Percentiles rank a stretch among this genome's conserved stretches.
Evolutionary conservation across 2,888 invertebrate species (phyloP).

Genomic region (Cyrtodaria siliqua): DNA sequence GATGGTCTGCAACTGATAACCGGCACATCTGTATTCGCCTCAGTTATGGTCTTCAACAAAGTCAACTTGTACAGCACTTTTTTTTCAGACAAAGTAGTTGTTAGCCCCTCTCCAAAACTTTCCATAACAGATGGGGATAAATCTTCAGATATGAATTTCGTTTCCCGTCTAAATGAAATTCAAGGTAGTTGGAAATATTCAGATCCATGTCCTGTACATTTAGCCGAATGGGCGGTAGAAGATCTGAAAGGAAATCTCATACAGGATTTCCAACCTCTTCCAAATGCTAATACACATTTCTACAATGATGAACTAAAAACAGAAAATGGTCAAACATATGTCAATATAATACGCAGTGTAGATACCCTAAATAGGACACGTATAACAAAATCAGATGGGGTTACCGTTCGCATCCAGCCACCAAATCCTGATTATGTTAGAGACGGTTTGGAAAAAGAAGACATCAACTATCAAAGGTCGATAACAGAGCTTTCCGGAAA

Average conservation of each 20-base stretch:
- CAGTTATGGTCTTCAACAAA: no score
- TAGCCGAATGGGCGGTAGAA: conserved; percentile 66
- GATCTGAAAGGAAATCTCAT: conserved; percentile 66
- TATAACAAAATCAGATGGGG: conserved; percentile 66
- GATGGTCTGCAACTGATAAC: no score
- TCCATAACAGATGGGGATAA: conserved; percentile 59
- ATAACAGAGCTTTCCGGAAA: conserved; percentile 63
- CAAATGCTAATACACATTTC: no score
- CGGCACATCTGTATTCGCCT: no score
- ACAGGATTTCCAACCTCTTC: no score
- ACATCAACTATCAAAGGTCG: conserved; percentile 68
- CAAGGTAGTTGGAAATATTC: no score
- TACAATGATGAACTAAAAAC: no score
- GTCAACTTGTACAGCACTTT: conserved; percentile 51
- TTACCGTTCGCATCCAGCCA: conserved; percentile 72
- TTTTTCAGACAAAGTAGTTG: no score
- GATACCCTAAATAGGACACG: conserved; percentile 64
- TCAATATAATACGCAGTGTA: conserved; percentile 58
- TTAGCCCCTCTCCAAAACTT: conserved; percentile 42
- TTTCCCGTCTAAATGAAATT: no score
- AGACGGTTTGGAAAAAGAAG: conserved; percentile 69
- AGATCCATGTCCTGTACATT: conserved; percentile 68
- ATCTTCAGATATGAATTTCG: conserved; percentile 61
- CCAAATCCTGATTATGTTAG: conserved; percentile 71
- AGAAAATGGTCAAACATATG: no score